Evolutionary conservation across 2,113 vertebrate genomes (phyloP), one percentile per base, ranked within the genome.

Genomic region (Leptobrachium ailaonicum): DNA sequence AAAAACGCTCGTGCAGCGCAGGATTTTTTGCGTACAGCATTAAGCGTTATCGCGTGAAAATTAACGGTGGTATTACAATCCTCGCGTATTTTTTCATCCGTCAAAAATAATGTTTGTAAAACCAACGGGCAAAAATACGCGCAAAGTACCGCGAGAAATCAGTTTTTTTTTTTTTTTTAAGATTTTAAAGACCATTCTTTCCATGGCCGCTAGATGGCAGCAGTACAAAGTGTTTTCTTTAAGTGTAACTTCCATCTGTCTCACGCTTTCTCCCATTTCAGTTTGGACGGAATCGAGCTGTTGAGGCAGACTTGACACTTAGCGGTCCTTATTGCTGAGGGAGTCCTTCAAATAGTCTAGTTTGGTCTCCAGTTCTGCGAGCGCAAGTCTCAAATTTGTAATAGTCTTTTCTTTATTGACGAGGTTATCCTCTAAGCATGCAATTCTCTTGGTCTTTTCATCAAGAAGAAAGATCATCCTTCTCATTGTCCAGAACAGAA

Each of bases 401-500:
- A 98, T 92, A 43, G 88, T 91, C 86, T 96, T 95, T 71, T 98
- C 96, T 94, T 97, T 98, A 84, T 88, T 93, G 42, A 86, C 83
- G 4, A 96, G 85, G 80, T 95, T 95, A 75, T 96, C 94, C 83
- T 98, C 93, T 74, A 99, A 87, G 83, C 83, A 88, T 2, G 94
- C 95, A 83, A 98, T 90, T 83, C 87, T 93, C 84, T 99, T 97
- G 0, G 98, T 96, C 88, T 98, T 99, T 67, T 95, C 93, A 90
- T 99, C 98, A 70, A 98, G n/a, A n/a, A n/a, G n/a, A n/a, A n/a
- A n/a, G 93, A 69, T 86, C 84, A 45, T 99, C 98, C 75, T 98
- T 99, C 84, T 99, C 97, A 86, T 93, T 92, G 84, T 99, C 98
- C 88, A 99, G 90, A 47, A 93, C 87, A 73, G 89, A 90, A 76